phyloP scores from a whole-genome alignment of 2,797 vertebrate genomes.

The Chaetodon trifasciatus region DNA sequence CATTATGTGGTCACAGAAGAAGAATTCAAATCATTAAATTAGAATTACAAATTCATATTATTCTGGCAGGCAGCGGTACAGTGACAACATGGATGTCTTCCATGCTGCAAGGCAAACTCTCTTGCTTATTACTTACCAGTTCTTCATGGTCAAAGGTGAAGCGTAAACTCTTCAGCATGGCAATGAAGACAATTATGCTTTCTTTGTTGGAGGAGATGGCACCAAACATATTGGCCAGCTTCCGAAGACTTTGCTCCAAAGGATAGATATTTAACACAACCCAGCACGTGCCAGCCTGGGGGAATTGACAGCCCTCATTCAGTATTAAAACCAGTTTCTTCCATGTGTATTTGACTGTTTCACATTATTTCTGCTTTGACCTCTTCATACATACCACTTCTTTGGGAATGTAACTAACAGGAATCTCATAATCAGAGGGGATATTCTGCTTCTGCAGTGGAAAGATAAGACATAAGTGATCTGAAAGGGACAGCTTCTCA shows the following conservation, averaged over 20 bases:
- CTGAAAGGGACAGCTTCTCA: not conserved
- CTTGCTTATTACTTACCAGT: constrained; percentile 72
- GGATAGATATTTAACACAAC: constrained; percentile 86
- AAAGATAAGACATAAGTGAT: constrained; percentile 7
- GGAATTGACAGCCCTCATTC: not conserved
- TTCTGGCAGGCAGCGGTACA: not conserved
- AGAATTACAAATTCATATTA: too few species aligned
- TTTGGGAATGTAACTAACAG: constrained; percentile 85
- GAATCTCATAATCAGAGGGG: constrained; percentile 88
- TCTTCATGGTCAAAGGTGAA: constrained; percentile 84
- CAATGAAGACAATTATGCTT: constrained; percentile 84
- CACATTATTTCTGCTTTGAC: not conserved
- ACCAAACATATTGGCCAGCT: constrained; percentile 83
- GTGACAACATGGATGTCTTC: not conserved
- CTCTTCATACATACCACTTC: constrained; percentile 81
- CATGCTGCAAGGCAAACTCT: not conserved
- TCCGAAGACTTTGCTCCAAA: constrained; percentile 85
- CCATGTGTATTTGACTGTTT: not conserved
- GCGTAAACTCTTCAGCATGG: constrained; percentile 87
- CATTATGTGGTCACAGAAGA: too few species aligned
- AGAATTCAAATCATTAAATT: too few species aligned
- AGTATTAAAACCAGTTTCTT: not conserved
- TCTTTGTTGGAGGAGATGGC: constrained; percentile 86
- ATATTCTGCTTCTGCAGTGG: constrained; percentile 85
- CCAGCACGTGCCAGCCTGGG: constrained; percentile 86